phyloP scores from a whole-genome alignment of 1,140 invertebrate species.

The Reticulitermes speratus region DNA sequence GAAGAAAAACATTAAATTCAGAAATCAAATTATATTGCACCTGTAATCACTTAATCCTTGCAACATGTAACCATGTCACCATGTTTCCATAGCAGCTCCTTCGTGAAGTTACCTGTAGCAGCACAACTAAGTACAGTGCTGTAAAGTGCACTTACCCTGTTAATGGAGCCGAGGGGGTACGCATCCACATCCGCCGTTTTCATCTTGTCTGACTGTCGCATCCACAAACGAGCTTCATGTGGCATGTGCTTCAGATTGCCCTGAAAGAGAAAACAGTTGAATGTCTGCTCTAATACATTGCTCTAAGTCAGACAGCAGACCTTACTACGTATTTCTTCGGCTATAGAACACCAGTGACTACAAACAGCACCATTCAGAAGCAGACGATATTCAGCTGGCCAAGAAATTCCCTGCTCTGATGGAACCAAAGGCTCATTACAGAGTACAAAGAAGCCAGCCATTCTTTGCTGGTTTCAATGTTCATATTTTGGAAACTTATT shows the following conservation, averaged over 20 bases:
- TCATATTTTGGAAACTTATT: no score
- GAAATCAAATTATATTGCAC: background rate
- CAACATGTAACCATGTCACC: background rate
- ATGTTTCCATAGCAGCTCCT: background rate
- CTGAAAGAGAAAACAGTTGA: background rate
- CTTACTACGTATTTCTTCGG: no score
- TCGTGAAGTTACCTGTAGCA: background rate
- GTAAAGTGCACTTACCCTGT: constrained; percentile 21
- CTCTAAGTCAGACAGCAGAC: no score
- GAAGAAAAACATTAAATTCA: background rate
- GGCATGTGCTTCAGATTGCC: constrained; percentile 17
- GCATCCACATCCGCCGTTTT: background rate
- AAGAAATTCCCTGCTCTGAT: no score
- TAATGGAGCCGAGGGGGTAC: constrained; percentile 28
- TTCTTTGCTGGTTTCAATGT: no score
- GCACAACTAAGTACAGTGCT: constrained; percentile 6
- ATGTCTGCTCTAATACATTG: no score
- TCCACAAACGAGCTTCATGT: constrained; percentile 15
- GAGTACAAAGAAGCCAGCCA: no score
- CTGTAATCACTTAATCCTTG: background rate
- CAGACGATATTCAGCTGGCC: no score
- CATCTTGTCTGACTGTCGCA: constrained; percentile 30
- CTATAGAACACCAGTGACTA: no score
- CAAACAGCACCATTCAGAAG: no score
- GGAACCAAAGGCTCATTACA: no score